Percentiles rank a stretch among this genome's conserved stretches.
These are phyloP conservation scores for Parascotia fuliginaria DNA, from an alignment of 2,888 invertebrate species.

Conservation along the genomic window DNA sequence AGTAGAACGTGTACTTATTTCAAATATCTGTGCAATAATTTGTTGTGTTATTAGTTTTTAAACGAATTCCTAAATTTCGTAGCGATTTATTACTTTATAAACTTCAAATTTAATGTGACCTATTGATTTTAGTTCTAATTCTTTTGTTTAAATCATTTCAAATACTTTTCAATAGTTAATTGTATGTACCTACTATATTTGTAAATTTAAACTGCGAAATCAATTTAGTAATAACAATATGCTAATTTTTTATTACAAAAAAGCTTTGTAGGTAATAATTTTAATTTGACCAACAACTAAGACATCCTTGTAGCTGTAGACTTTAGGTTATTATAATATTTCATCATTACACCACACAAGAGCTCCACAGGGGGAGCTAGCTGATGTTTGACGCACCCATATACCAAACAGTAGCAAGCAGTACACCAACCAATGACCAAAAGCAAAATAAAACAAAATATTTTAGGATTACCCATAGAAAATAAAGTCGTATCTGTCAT, in stretches of 20 bases:
- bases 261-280: background rate
- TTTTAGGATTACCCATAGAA: background rate
- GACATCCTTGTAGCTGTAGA: background rate
- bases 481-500: constrained; percentile 5
- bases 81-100: too few species aligned
- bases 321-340: background rate
- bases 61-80: too few species aligned
- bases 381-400: background rate
- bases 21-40: background rate
- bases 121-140: too few species aligned
- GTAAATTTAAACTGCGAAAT: too few species aligned
- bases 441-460: background rate
- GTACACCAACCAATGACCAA: too few species aligned
- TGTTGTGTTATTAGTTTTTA: background rate
- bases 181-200: too few species aligned
- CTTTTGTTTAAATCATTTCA: too few species aligned
- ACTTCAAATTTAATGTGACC: too few species aligned
- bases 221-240: too few species aligned
- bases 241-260: too few species aligned
- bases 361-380: background rate
- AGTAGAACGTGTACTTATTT: background rate
- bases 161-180: too few species aligned
- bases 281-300: background rate
- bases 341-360: background rate
- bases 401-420: background rate